phyloP scores from a whole-genome alignment of 2,888 invertebrate species.

The Nephrotoma flavescens region DNA sequence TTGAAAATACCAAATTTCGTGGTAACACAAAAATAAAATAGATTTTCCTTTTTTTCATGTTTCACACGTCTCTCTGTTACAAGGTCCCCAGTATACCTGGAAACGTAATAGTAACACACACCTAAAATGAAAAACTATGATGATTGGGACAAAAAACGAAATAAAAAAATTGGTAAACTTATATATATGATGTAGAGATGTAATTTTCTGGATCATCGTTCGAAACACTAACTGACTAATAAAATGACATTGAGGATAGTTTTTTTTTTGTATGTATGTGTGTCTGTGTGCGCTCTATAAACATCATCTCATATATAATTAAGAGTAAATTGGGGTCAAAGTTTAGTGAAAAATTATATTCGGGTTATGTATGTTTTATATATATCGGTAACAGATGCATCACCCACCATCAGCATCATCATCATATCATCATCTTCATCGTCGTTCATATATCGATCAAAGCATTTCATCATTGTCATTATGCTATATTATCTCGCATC shows the following conservation, averaged over 20 bases:
- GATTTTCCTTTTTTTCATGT: neutral
- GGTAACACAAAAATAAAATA: neutral
- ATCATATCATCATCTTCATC: too few species aligned
- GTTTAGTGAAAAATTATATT: neutral
- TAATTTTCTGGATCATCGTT: neutral
- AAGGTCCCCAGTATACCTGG: neutral
- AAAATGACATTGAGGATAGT: neutral
- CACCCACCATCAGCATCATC: too few species aligned
- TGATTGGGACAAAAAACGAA: too few species aligned
- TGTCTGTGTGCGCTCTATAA: too few species aligned
- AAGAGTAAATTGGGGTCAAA: neutral
- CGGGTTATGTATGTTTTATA: neutral
- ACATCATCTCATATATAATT: too few species aligned
- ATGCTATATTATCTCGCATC: neutral
- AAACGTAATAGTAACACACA: neutral
- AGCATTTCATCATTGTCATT: neutral
- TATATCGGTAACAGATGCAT: too few species aligned
- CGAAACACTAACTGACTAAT: neutral
- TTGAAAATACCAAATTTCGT: neutral
- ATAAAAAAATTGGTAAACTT: too few species aligned
- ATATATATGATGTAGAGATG: neutral
- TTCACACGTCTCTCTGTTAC: neutral
- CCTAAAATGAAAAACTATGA: neutral
- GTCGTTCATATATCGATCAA: neutral
- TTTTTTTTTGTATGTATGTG: neutral